A percentile compares a stretch with the other conserved stretches of the same genome.
phyloP scores from a whole-genome alignment of 2,888 invertebrate genomes.

The Rugalucina vietnamica region DNA sequence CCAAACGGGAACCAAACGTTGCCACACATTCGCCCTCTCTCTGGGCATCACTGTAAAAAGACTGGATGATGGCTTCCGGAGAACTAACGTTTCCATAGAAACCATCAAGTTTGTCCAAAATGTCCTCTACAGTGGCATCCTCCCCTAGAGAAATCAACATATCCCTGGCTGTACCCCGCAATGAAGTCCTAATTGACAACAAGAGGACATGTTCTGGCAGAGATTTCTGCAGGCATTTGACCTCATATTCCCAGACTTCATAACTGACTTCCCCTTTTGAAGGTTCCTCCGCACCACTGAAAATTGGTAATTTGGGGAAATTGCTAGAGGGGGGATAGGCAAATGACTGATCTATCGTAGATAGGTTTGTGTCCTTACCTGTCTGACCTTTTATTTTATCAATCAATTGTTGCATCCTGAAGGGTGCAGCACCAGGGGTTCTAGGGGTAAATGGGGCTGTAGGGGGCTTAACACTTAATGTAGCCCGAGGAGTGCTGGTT shows the following conservation, averaged over 20 bases:
- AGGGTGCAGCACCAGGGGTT: too few relatives aligned
- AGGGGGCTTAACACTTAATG: too few relatives aligned
- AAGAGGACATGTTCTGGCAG: not conserved
- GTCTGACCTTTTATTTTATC: too few relatives aligned
- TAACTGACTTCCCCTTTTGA: conserved; percentile 27
- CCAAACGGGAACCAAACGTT: conserved; percentile 21
- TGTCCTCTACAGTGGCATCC: not conserved
- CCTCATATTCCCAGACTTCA: conserved; percentile 32
- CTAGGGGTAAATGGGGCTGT: too few relatives aligned
- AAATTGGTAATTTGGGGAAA: conserved; percentile 5
- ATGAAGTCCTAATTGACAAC: conserved; percentile 22
- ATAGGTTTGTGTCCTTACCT: too few relatives aligned
- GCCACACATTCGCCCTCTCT: conserved; percentile 8
- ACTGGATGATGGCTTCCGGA: conserved; percentile 30
- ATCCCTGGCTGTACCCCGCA: conserved; percentile 25
- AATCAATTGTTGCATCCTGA: too few relatives aligned
- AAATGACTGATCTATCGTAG: too few relatives aligned
- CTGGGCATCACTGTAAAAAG: conserved; percentile 26
- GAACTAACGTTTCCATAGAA: conserved; percentile 33
- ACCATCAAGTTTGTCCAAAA: conserved; percentile 29
- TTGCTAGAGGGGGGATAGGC: too few relatives aligned
- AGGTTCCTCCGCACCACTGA: not conserved
- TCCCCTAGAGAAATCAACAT: conserved; percentile 24
- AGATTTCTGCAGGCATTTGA: conserved; percentile 4
- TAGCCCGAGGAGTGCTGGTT: too few relatives aligned